A percentile compares a stretch with the other conserved stretches of the same genome.
Evolutionary conservation across 1,140 invertebrate species (phyloP).

Genomic region (Reticulitermes speratus): DNA sequence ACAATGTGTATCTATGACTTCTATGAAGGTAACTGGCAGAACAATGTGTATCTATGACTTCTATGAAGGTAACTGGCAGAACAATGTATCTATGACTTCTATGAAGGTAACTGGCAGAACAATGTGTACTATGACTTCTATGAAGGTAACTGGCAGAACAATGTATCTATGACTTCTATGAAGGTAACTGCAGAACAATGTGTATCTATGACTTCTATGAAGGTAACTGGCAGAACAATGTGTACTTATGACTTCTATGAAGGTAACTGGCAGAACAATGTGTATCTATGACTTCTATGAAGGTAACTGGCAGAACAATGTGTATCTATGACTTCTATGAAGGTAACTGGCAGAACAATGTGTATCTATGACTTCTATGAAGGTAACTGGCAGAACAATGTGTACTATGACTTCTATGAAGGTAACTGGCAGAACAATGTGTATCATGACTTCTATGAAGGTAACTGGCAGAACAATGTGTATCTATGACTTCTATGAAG

Average conservation of each 20-base stretch:
- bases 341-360: conserved; percentile 96
- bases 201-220: conserved; percentile 98
- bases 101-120: too few relatives aligned
- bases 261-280: conserved; percentile 96
- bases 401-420: too few relatives aligned
- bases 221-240: conserved; percentile 56
- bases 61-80: conserved; percentile 77
- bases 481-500: too few relatives aligned
- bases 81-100: too few relatives aligned
- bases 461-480: conserved; percentile 49
- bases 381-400: conserved; percentile 56
- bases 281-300: conserved; percentile 98
- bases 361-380: conserved; percentile 98
- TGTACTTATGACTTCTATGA: too few relatives aligned
- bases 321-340: too few relatives aligned
- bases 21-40: too few relatives aligned
- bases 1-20: too few relatives aligned
- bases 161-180: too few relatives aligned
- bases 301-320: conserved; percentile 56
- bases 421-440: conserved; percentile 97
- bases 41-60: conserved; percentile 97
- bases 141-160: conserved; percentile 66
- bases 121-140: conserved; percentile 98
- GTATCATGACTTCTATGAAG: conserved; percentile 98
- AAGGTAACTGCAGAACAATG: conserved; percentile 94